These are phyloP conservation scores for Loris lydekkerianus DNA, from an alignment of 2,797 vertebrate species.

Conservation along the genomic window DNA sequence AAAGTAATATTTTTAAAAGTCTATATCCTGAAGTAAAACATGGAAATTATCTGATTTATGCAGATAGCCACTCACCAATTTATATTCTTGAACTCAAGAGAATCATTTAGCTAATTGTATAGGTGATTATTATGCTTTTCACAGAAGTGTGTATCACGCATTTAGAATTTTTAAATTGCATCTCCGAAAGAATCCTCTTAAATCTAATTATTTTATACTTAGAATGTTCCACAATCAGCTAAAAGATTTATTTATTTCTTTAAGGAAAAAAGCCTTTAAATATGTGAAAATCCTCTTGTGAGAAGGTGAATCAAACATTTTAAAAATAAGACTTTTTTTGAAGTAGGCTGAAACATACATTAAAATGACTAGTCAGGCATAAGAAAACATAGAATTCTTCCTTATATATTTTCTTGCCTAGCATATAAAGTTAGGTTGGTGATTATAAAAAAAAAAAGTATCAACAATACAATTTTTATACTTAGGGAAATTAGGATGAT, in stretches of 20 bases:
- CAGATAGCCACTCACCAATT: conserved; percentile 71
- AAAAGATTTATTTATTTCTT: conserved; percentile 79
- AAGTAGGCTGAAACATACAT: conserved; percentile 59
- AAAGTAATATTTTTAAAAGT: conserved; percentile 82
- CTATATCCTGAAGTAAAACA: conserved; percentile 79
- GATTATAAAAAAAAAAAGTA: neutral
- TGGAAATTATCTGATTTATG: conserved; percentile 84
- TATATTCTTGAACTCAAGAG: conserved; percentile 82
- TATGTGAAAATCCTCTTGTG: conserved; percentile 74
- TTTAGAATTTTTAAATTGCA: conserved; percentile 83
- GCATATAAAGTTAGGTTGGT: conserved; percentile 58
- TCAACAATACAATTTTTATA: conserved; percentile 19
- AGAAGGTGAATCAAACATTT: conserved; percentile 71
- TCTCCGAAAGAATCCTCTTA: conserved; percentile 83
- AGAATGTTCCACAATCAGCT: conserved; percentile 77
- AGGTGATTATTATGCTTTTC: conserved; percentile 84
- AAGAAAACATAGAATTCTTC: neutral
- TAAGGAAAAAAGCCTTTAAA: conserved; percentile 73
- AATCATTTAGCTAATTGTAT: conserved; percentile 81
- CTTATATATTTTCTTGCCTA: conserved; percentile 59
- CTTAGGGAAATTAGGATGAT: neutral
- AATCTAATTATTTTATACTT: conserved; percentile 85
- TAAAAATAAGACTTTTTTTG: conserved; percentile 18
- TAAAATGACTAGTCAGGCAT: conserved; percentile 45
- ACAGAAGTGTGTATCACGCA: conserved; percentile 83